Percentiles rank a stretch among this genome's conserved stretches.
Evolutionary conservation across 2,888 invertebrate genomes (phyloP).

Genomic region (Monochamus alternatus): DNA sequence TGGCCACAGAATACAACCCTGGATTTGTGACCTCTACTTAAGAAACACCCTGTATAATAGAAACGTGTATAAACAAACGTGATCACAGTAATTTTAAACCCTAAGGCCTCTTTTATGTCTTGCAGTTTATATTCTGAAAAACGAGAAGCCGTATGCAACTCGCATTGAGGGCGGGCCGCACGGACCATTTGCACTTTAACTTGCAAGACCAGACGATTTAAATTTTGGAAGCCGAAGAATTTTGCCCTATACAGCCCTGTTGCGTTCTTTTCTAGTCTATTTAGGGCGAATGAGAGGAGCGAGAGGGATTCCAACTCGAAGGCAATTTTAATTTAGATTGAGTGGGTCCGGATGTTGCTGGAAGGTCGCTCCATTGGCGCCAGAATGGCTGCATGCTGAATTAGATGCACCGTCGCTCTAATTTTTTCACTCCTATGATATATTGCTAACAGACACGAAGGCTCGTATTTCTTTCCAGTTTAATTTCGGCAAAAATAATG

Average conservation of each 20-base stretch:
- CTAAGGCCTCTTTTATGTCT: not conserved
- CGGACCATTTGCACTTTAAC: slow-evolving; percentile 56
- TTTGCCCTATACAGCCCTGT: slow-evolving; percentile 16
- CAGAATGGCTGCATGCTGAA: slow-evolving; percentile 66
- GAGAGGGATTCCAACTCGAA: slow-evolving; percentile 38
- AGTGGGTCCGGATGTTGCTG: slow-evolving; percentile 63
- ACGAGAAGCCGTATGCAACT: slow-evolving; percentile 33
- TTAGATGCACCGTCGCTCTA: slow-evolving; percentile 65
- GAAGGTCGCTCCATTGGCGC: slow-evolving; percentile 63
- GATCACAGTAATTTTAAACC: too few relatives aligned
- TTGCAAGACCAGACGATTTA: slow-evolving; percentile 50
- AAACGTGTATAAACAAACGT: too few relatives aligned
- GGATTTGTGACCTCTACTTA: too few relatives aligned
- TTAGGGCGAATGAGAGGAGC: slow-evolving; percentile 21
- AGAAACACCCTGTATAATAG: too few relatives aligned
- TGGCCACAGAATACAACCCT: too few relatives aligned
- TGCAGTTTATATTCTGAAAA: not conserved
- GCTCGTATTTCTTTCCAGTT: slow-evolving; percentile 60
- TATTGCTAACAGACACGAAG: slow-evolving; percentile 64
- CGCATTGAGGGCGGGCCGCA: slow-evolving; percentile 56
- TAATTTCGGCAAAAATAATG: slow-evolving; percentile 62
- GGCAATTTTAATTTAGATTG: slow-evolving; percentile 47
- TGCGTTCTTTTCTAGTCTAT: slow-evolving; percentile 38
- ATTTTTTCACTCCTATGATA: slow-evolving; percentile 61
- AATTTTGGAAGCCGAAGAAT: slow-evolving; percentile 34